Evolutionary conservation across 1,140 invertebrate genomes (phyloP).

Genomic region (Lepidurus arcticus): DNA sequence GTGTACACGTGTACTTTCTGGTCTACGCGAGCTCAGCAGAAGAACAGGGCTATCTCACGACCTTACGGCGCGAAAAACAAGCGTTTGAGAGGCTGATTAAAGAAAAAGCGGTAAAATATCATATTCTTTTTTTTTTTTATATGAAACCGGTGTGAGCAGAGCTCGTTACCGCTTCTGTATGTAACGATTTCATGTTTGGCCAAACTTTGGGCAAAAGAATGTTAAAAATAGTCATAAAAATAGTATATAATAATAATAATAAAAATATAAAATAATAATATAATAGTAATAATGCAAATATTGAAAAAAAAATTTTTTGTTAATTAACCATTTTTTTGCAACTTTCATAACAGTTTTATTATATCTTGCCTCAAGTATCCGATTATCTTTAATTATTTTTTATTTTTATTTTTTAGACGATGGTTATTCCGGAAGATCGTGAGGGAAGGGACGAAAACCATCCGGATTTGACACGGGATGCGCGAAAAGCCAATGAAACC

Average conservation of each 20-base stretch:
- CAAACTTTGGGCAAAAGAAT: too few species aligned
- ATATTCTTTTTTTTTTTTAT: too few species aligned
- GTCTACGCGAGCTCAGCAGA: constrained; percentile 86
- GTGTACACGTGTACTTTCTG: constrained; percentile 76
- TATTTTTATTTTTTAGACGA: constrained; percentile 66
- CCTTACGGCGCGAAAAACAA: constrained; percentile 81
- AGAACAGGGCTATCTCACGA: constrained; percentile 89
- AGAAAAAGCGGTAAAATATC: constrained; percentile 71
- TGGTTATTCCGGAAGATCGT: constrained; percentile 87
- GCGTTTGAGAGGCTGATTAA: constrained; percentile 88
- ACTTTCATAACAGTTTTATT: too few species aligned
- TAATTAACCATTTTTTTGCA: too few species aligned
- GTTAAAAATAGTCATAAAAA: background rate
- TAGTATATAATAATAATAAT: background rate
- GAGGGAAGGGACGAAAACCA: constrained; percentile 75
- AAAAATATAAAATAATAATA: background rate
- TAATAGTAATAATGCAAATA: background rate
- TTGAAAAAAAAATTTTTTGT: too few species aligned
- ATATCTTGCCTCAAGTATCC: too few species aligned
- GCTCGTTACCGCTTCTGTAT: too few species aligned
- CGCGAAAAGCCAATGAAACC: constrained; percentile 43
- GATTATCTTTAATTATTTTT: background rate
- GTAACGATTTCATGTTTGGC: too few species aligned
- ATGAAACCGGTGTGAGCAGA: too few species aligned
- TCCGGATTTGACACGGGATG: constrained; percentile 53